Conservation (phyloP, 2,888 invertebrate species). For the Macropis europaea region DNA sequence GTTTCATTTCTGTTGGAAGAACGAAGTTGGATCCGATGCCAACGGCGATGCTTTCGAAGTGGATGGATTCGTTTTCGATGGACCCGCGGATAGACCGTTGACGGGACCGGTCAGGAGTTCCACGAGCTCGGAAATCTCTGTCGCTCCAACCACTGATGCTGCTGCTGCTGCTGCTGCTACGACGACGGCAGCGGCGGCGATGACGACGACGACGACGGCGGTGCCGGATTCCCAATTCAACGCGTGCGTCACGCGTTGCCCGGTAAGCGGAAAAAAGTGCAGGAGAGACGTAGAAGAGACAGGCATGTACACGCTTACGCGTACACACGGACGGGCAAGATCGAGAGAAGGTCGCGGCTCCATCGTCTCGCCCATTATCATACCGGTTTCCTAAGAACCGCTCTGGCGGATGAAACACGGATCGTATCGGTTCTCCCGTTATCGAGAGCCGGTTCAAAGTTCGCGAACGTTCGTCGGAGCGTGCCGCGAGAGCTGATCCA, state of each 20-base stretch:
- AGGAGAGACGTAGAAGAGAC: no score
- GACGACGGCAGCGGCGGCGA: background rate
- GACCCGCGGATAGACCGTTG: slow-evolving; percentile 44
- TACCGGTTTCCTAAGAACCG: background rate
- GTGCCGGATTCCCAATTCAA: background rate
- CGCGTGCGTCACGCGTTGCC: slow-evolving; percentile 35
- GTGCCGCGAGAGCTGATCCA: no score
- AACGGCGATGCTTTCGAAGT: background rate
- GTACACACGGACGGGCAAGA: no score
- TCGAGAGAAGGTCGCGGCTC: background rate
- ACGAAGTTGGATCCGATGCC: no score
- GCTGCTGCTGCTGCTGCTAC: background rate
- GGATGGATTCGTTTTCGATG: slow-evolving; percentile 67
- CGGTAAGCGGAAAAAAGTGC: slow-evolving; percentile 54
- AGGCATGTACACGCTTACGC: no score
- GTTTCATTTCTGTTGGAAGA: background rate
- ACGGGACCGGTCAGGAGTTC: background rate
- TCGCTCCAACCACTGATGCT: no score
- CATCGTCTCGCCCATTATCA: background rate
- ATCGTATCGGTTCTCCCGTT: no score
- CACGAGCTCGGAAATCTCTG: background rate
- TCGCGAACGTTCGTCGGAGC: no score
- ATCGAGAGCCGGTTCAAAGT: background rate
- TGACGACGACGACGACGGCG: background rate
- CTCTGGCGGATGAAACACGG: no score